These are phyloP conservation scores for Papilio aristodemus DNA, from an alignment of 1,140 invertebrate genomes.

Conservation along the genomic window DNA sequence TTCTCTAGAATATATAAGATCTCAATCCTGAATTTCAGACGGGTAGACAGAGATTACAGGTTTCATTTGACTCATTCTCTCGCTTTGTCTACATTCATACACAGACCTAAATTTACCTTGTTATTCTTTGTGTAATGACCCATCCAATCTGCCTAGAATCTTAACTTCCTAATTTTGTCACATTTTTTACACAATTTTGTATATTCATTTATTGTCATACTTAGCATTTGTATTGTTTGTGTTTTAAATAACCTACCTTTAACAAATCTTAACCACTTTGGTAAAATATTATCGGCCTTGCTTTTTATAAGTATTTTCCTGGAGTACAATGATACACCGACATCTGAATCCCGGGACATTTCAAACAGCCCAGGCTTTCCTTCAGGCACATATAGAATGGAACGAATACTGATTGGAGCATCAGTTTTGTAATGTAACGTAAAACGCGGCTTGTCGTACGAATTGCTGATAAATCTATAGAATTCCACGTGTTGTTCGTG, in stretches of 20 bases:
- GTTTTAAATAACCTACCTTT: slow-evolving; percentile 83
- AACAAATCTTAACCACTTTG: slow-evolving; percentile 96
- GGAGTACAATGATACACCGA: slow-evolving; percentile 94
- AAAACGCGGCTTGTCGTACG: slow-evolving; percentile 92
- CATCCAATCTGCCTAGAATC: too few species aligned
- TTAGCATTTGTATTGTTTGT: too few species aligned
- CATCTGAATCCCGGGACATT: slow-evolving; percentile 89
- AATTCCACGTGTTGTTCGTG: slow-evolving; percentile 94
- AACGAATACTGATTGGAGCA: slow-evolving; percentile 94
- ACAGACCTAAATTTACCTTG: too few species aligned
- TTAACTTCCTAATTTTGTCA: too few species aligned
- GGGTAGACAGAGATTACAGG: neutral
- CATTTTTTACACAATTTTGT: too few species aligned
- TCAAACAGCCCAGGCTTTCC: slow-evolving; percentile 94
- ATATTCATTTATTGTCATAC: too few species aligned
- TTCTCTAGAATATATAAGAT: slow-evolving; percentile 11
- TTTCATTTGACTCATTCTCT: too few species aligned
- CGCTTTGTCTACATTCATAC: too few species aligned
- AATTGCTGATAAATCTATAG: slow-evolving; percentile 92
- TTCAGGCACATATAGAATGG: slow-evolving; percentile 96
- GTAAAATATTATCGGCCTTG: slow-evolving; percentile 93
- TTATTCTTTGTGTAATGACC: too few species aligned
- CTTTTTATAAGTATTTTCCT: slow-evolving; percentile 94
- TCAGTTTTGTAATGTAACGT: slow-evolving; percentile 93
- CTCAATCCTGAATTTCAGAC: slow-evolving; percentile 7